Percentiles rank a stretch among this genome's conserved stretches.
These are phyloP conservation scores for Phrynosoma blainvillii DNA, from an alignment of 2,113 vertebrate species.

Conservation along the genomic window DNA sequence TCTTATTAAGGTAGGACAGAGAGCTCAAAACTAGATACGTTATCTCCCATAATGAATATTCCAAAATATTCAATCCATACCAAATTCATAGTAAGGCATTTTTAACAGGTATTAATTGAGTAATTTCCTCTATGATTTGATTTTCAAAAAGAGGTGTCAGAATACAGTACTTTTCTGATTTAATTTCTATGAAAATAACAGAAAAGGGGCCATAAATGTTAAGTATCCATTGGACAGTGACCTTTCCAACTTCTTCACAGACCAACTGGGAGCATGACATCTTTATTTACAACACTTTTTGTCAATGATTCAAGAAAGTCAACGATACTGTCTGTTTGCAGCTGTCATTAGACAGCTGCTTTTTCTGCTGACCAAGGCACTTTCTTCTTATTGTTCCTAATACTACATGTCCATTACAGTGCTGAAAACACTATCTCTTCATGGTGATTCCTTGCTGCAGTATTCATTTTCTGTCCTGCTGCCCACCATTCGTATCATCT, in stretches of 20 bases:
- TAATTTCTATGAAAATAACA: conserved; percentile 18
- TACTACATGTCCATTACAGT: not conserved
- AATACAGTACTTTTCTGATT: not conserved
- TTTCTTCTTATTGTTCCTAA: conserved; percentile 17
- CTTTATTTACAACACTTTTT: conserved; percentile 41
- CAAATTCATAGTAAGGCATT: not conserved
- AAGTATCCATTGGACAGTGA: conserved; percentile 6
- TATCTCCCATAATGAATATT: not conserved
- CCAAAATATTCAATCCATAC: not conserved
- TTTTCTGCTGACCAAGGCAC: conserved; percentile 17
- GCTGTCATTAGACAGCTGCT: conserved; percentile 30
- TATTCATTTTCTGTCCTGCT: not conserved
- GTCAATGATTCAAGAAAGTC: conserved; percentile 27
- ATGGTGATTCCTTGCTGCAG: not conserved
- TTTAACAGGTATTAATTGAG: not conserved
- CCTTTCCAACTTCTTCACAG: conserved; percentile 21
- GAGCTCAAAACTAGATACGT: not conserved
- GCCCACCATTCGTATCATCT: not conserved
- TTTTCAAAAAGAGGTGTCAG: not conserved
- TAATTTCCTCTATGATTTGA: not conserved
- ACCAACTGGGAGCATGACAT: conserved; percentile 23
- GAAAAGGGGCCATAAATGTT: conserved; percentile 7
- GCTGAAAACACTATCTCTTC: not conserved
- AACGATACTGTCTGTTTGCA: conserved; percentile 26
- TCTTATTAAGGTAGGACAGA: not conserved